Percentiles rank a stretch among this genome's conserved stretches.
These are phyloP conservation scores for Megalops atlanticus DNA, from an alignment of 2,113 vertebrate genomes.

Conservation along the genomic window DNA sequence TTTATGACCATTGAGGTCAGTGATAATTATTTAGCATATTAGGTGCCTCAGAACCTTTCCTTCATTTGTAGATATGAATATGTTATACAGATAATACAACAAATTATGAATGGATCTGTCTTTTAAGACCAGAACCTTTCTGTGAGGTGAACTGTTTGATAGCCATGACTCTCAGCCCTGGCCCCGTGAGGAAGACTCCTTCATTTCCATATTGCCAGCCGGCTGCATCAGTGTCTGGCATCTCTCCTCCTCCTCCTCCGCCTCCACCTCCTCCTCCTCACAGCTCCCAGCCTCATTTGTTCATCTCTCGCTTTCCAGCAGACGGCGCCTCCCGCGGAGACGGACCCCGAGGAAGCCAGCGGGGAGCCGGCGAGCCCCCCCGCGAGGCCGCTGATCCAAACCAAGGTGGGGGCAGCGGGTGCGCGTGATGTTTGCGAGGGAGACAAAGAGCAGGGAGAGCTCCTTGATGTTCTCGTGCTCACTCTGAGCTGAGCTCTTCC, in stretches of 20 bases:
- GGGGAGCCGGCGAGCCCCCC: not conserved
- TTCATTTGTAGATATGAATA: not conserved
- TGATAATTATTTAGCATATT: not conserved
- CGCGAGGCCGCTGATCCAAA: constrained; percentile 22
- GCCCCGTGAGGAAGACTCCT: not conserved
- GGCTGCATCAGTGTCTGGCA: not conserved
- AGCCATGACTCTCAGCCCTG: too few relatives aligned
- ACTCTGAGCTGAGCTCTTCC: not conserved
- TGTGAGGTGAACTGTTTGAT: not conserved
- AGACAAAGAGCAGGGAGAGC: not conserved
- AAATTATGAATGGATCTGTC: not conserved
- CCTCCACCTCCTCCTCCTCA: not conserved
- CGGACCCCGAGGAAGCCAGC: not conserved
- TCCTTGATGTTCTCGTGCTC: not conserved
- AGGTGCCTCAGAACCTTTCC: not conserved
- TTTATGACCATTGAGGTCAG: not conserved
- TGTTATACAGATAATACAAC: not conserved
- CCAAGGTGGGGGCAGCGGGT: constrained; percentile 23
- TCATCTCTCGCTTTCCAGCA: constrained; percentile 2
- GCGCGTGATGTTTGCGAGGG: not conserved
- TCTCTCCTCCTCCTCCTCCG: not conserved
- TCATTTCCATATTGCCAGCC: not conserved
- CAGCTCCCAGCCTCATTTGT: constrained; percentile 9
- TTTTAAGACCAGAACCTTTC: not conserved
- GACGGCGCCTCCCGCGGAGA: not conserved